Conservation (phyloP, 2,113 vertebrate genomes). For the Stegostoma tigrinum region DNA sequence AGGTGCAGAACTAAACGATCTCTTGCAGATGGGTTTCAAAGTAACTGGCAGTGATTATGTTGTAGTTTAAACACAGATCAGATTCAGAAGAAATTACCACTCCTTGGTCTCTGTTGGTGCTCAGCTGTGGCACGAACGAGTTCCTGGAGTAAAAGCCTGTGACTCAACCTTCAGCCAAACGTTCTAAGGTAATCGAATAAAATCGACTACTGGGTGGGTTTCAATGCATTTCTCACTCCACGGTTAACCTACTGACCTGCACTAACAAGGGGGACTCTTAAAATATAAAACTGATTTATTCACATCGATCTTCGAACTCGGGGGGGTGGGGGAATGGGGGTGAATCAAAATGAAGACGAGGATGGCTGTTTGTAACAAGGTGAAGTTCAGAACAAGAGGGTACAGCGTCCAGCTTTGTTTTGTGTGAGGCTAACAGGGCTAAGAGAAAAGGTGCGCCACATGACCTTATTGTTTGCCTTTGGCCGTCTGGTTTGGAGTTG, state of each 20-base stretch:
- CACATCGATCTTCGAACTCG: background rate
- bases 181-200: background rate
- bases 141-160: background rate
- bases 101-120: background rate
- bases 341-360: background rate
- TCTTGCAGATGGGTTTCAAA: background rate
- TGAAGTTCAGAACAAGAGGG: background rate
- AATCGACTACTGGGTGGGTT: background rate
- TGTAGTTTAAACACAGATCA: background rate
- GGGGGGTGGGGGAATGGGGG: background rate
- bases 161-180: background rate
- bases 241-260: background rate
- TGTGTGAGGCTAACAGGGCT: too few relatives aligned
- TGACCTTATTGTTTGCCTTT: conserved; percentile 32
- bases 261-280: background rate
- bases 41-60: background rate
- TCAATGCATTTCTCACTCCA: background rate
- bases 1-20: background rate
- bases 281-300: background rate
- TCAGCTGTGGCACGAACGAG: background rate
- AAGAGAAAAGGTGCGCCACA: conserved; percentile 26
- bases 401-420: background rate
- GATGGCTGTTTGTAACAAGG: background rate
- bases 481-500: conserved; percentile 38
- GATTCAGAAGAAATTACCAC: background rate